These are phyloP conservation scores for Hestina assimilis DNA, from an alignment of 1,140 invertebrate genomes.

Conservation along the genomic window DNA sequence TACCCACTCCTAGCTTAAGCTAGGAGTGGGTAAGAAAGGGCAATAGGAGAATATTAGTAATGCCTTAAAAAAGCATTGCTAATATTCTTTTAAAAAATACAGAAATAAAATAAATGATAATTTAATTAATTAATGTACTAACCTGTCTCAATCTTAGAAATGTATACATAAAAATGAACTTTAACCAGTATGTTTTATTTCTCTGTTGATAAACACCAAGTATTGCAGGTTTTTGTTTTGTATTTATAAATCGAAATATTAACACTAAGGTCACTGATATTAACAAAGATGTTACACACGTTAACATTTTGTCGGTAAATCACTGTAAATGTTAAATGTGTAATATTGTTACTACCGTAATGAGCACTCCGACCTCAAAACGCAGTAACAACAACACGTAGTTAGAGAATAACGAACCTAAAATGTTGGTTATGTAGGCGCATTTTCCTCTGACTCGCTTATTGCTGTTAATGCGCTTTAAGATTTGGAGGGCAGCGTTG, in stretches of 20 bases:
- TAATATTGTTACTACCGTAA: background rate
- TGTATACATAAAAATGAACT: constrained; percentile 72
- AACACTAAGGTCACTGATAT: constrained; percentile 45
- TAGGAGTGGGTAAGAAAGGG: too few relatives aligned
- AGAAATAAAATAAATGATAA: constrained; percentile 1
- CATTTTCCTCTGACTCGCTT: too few relatives aligned
- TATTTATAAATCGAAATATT: constrained; percentile 55
- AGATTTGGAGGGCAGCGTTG: too few relatives aligned
- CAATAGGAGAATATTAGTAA: too few relatives aligned
- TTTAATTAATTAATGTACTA: constrained; percentile 19
- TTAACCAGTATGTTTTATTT: constrained; percentile 72
- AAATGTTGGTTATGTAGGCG: too few relatives aligned
- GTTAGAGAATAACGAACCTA: too few relatives aligned
- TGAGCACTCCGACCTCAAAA: too few relatives aligned
- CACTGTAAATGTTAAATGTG: background rate
- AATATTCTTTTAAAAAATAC: too few relatives aligned
- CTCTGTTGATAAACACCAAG: constrained; percentile 77
- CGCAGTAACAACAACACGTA: too few relatives aligned
- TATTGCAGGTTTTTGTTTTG: constrained; percentile 59
- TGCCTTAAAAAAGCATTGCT: too few relatives aligned
- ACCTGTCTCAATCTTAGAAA: constrained; percentile 62
- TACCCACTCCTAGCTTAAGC: too few relatives aligned
- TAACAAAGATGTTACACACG: constrained; percentile 28
- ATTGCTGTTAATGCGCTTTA: too few relatives aligned
- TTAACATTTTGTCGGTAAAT: constrained; percentile 22